Evolutionary conservation across 2,888 invertebrate species (phyloP).

Genomic region (Congeria kusceri): DNA sequence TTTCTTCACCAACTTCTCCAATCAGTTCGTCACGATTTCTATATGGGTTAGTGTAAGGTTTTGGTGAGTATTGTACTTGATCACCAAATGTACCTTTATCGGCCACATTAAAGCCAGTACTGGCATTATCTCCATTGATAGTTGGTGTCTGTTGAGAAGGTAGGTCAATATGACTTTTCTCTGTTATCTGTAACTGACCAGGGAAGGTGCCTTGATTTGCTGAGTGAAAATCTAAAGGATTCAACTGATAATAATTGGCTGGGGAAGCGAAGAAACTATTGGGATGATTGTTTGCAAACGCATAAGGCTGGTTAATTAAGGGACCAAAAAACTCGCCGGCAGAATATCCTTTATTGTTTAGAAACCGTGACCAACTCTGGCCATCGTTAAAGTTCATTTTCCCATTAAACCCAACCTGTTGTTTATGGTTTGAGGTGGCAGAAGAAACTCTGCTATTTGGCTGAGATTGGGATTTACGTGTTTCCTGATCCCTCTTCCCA

Average conservation of each 20-base stretch:
- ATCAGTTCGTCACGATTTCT: not conserved
- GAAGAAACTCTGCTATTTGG: conserved; percentile 45
- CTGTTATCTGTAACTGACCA: conserved; percentile 43
- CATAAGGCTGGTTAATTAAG: conserved; percentile 1
- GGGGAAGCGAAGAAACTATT: not conserved
- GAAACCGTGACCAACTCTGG: conserved; percentile 47
- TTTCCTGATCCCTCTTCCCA: conserved; percentile 30
- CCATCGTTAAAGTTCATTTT: conserved; percentile 40
- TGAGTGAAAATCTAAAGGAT: conserved; percentile 23
- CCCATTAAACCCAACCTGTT: conserved; percentile 60
- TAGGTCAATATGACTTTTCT: conserved; percentile 29
- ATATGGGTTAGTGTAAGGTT: conserved; percentile 3
- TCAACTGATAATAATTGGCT: not conserved
- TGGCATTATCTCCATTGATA: not conserved
- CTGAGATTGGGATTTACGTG: conserved; percentile 45
- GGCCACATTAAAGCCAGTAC: not conserved
- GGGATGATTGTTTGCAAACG: not conserved
- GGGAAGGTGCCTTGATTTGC: conserved; percentile 9
- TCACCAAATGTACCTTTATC: not conserved
- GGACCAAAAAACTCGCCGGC: conserved; percentile 45
- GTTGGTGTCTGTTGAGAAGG: not conserved
- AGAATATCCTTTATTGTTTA: conserved; percentile 44
- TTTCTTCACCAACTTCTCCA: conserved; percentile 13
- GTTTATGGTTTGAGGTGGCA: conserved; percentile 48
- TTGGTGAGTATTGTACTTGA: not conserved